Conservation (phyloP, 2,888 invertebrate genomes). For the Camptogramma bilineatum region DNA sequence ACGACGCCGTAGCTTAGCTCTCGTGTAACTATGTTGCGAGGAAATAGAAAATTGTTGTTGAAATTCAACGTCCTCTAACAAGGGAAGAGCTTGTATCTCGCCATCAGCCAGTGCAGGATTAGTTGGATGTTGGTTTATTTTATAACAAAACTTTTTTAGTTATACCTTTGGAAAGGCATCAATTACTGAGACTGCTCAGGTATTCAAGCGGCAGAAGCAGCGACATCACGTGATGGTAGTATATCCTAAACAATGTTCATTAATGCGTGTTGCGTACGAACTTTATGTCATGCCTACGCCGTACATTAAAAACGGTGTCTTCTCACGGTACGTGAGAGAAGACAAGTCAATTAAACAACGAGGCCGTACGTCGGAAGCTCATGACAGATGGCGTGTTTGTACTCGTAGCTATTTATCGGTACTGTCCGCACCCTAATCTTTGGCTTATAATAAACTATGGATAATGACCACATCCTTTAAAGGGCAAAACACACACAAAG, state of each 20-base stretch:
- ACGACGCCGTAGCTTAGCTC: constrained; percentile 46
- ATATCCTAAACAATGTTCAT: constrained; percentile 35
- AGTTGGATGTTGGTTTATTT: constrained; percentile 41
- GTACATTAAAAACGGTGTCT: constrained; percentile 36
- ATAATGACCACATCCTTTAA: constrained; percentile 24
- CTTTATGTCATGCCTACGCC: constrained; percentile 33
- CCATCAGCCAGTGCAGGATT: constrained; percentile 44
- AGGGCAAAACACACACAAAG: background rate
- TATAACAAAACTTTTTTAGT: constrained; percentile 22
- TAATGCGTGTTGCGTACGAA: constrained; percentile 34
- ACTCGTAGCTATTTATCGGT: constrained; percentile 45
- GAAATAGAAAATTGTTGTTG: constrained; percentile 46
- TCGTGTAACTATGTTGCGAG: constrained; percentile 42
- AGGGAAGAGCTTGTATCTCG: constrained; percentile 44
- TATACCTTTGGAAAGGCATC: constrained; percentile 31
- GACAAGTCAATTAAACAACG: constrained; percentile 70
- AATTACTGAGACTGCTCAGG: constrained; percentile 35
- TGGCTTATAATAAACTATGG: constrained; percentile 31
- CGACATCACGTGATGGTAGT: constrained; percentile 35
- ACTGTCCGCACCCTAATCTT: constrained; percentile 52
- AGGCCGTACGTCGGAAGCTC: constrained; percentile 62
- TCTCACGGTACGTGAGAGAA: constrained; percentile 44
- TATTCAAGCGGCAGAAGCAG: constrained; percentile 34
- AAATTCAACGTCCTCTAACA: constrained; percentile 46
- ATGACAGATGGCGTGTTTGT: constrained; percentile 69